Evolutionary conservation across 2,113 vertebrate species (phyloP).

Genomic region (Amazona guildingii): DNA sequence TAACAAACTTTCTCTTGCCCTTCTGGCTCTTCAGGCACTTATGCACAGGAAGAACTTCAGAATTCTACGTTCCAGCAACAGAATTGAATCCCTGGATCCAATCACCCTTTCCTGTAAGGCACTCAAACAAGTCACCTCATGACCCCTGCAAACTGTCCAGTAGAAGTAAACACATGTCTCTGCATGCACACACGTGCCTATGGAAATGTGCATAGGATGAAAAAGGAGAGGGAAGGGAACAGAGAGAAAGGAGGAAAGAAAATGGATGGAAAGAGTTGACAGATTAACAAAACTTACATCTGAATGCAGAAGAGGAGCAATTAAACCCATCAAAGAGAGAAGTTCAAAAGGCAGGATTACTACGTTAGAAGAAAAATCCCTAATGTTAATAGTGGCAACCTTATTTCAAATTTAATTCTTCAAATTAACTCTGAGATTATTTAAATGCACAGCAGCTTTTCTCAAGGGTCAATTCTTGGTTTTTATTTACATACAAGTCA

Average conservation of each 20-base stretch:
- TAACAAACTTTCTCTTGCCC: neutral
- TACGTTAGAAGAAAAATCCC: neutral
- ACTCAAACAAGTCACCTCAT: neutral
- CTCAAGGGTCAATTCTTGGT: neutral
- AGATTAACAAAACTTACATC: neutral
- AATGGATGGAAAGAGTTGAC: neutral
- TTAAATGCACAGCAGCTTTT: neutral
- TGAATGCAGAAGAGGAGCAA: neutral
- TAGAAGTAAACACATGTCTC: fast-evolving
- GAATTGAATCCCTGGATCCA: neutral
- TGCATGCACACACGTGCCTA: neutral
- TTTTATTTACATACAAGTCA: neutral
- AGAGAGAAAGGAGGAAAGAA: neutral
- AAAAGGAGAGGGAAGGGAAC: neutral
- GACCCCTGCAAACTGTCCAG: neutral
- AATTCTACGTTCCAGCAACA: neutral
- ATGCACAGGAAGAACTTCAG: neutral
- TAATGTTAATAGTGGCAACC: neutral
- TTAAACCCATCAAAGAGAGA: neutral
- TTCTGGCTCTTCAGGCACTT: neutral
- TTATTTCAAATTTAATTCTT: neutral
- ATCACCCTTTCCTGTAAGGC: neutral
- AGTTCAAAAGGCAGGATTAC: neutral
- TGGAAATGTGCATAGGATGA: neutral
- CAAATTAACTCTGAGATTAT: neutral